Evolutionary conservation across 2,888 invertebrate species (phyloP).

Genomic region (Amphimallon solstitiale): DNA sequence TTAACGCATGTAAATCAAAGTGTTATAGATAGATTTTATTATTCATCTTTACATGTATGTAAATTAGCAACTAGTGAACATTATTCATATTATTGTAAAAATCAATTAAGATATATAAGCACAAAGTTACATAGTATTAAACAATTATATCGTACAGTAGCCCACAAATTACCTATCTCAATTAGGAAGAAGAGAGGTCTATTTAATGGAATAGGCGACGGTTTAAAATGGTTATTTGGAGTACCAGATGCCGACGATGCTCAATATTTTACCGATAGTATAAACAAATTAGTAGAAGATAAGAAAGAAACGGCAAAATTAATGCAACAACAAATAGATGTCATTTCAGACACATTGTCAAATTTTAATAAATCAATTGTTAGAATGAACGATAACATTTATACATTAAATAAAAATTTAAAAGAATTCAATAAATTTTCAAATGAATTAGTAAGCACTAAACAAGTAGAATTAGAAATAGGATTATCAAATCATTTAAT

Average conservation of each 20-base stretch:
- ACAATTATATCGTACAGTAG: constrained; percentile 3
- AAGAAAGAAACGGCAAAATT: constrained; percentile 2
- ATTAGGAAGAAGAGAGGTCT: constrained; percentile 28
- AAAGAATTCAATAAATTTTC: constrained; percentile 8
- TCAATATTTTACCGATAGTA: constrained; percentile 18
- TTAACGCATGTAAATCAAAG: background rate
- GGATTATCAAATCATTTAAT: constrained; percentile 8
- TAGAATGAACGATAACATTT: constrained; percentile 1
- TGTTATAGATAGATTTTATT: background rate
- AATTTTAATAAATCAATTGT: constrained; percentile 24
- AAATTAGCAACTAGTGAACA: background rate
- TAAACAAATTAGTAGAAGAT: constrained; percentile 10
- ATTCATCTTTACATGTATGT: background rate
- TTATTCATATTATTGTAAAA: constrained; percentile 6
- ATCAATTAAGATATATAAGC: constrained; percentile 9
- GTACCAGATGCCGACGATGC: constrained; percentile 25
- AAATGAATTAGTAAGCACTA: background rate
- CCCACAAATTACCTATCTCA: background rate
- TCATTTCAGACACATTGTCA: constrained; percentile 11
- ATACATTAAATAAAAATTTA: constrained; percentile 12
- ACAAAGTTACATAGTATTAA: background rate
- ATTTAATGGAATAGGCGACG: constrained; percentile 29
- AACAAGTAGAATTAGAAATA: constrained; percentile 4
- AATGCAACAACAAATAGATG: constrained; percentile 21
- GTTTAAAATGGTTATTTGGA: constrained; percentile 38